A percentile compares a stretch with the other conserved stretches of the same genome.
These are phyloP conservation scores for Platypus cylindrus DNA, from an alignment of 2,888 invertebrate genomes.

Conservation along the genomic window DNA sequence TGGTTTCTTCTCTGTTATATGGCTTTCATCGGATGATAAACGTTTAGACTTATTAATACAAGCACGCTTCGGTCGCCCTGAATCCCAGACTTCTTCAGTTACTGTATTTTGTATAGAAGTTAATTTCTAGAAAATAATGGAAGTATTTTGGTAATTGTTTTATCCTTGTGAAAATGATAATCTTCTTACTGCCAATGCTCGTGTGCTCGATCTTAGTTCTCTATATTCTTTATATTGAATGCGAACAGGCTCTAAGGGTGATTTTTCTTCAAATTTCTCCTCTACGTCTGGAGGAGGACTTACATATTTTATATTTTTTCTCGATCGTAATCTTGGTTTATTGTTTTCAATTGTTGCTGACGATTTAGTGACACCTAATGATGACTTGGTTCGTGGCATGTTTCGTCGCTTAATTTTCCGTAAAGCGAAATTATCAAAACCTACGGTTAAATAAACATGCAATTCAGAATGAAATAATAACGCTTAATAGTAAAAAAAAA, in stretches of 20 bases:
- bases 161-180: too few relatives aligned
- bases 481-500: too few relatives aligned
- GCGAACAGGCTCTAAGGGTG: constrained; percentile 20
- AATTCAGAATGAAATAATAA: too few relatives aligned
- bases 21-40: constrained; percentile 39
- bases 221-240: constrained; percentile 22
- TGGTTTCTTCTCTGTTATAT: constrained; percentile 39
- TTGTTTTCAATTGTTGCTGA: constrained; percentile 5
- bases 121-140: constrained; percentile 24
- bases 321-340: constrained; percentile 32
- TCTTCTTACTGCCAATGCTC: constrained; percentile 27
- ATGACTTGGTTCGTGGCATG: constrained; percentile 17
- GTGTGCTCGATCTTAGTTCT: constrained; percentile 28
- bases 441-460: too few relatives aligned
- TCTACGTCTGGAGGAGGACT: constrained; percentile 34
- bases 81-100: constrained; percentile 28
- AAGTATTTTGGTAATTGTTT: too few relatives aligned
- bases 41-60: constrained; percentile 26
- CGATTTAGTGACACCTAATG: constrained; percentile 14
- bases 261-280: constrained; percentile 27
- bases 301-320: constrained; percentile 32
- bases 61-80: constrained; percentile 29
- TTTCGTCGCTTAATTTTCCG: constrained; percentile 17
- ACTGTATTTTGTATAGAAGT: constrained; percentile 15
- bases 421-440: constrained; percentile 16